A percentile compares a stretch with the other conserved stretches of the same genome.
phyloP scores from a whole-genome alignment of 2,888 invertebrate genomes.

The Xanthostigma xanthostigma region DNA sequence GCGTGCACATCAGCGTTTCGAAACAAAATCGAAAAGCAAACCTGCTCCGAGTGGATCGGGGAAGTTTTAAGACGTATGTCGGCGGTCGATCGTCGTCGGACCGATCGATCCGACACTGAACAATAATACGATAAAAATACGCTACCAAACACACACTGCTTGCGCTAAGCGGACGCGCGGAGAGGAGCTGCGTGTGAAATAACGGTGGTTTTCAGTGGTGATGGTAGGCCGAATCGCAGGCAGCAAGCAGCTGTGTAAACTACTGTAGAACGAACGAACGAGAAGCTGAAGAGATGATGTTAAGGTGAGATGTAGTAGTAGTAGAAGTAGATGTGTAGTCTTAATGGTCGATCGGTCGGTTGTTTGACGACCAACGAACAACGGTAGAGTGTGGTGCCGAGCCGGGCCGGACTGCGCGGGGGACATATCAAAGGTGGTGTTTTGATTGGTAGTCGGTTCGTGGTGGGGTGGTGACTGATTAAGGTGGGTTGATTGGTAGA shows the following conservation, averaged over 20 bases:
- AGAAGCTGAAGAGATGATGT: background rate
- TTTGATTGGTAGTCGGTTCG: slow-evolving; percentile 3
- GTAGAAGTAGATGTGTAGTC: slow-evolving; percentile 1
- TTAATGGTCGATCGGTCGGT: background rate
- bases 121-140: background rate
- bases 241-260: no score
- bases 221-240: no score
- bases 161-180: background rate
- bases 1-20: no score
- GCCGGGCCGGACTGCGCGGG: no score
- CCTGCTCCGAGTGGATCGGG: no score
- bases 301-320: slow-evolving; percentile 3
- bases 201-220: no score
- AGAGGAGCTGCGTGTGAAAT: background rate
- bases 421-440: background rate
- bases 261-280: no score
- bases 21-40: no score
- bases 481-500: slow-evolving; percentile 16
- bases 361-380: no score
- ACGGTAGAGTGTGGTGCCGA: no score
- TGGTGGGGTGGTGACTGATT: slow-evolving; percentile 15
- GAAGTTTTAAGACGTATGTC: no score
- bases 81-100: no score
- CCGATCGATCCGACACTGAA: background rate
- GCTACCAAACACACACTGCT: slow-evolving; percentile 2